Base-by-base conservation (phyloP, 2,113 vertebrate genomes). In the Suncus etruscus region DNA sequence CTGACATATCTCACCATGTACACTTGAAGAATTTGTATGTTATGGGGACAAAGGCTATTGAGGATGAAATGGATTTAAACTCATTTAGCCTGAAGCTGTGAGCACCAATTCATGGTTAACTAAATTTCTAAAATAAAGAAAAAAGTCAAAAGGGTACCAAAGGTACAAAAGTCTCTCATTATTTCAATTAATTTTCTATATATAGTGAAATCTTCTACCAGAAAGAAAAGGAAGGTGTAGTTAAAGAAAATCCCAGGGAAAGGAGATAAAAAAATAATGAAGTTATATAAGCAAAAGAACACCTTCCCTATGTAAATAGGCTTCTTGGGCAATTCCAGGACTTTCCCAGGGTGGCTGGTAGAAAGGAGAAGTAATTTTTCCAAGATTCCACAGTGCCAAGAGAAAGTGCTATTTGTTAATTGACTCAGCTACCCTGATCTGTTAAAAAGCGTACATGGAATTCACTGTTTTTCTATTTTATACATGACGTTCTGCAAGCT, bases 171-270 rank as follows among this genome's bases (percentile, higher is more conserved):
- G 0, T 16, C 24, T 48, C 14, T 74, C 50, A 76, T 3, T 6
- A 4, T 75, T 27, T 31, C 20, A 47, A 77, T 69, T 54, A 24
- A 29, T 78, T 91, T 77, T 25, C 3, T 82, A 1, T 50, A 39
- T 48, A 70, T 18, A n/a, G 20, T 24, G 11, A 70, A 75, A 25
- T 85, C 12, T 54, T 77, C 48, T 54, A 65, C 45, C 22, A n/a
- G 22, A 32, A 6, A 3, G 4, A 1, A 2, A 4, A 6, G 1
- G 8, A 10, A 11, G 54, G 12, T 72, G 0, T 3, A 16, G 1
- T 31, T 29, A 32, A 83, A 84, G 27, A 70, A 69, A 84, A 74
- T 63, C 84, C 1, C 15, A 81, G 51, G 3, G 29, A 81, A 76
- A 61, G 24, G 32, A 32, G 24, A 31, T 10, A 29, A 47, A 65